Evolutionary conservation across 1,140 invertebrate genomes (phyloP), one percentile per base, ranked within the genome.

Genomic region (Potamilus streckersoni): DNA sequence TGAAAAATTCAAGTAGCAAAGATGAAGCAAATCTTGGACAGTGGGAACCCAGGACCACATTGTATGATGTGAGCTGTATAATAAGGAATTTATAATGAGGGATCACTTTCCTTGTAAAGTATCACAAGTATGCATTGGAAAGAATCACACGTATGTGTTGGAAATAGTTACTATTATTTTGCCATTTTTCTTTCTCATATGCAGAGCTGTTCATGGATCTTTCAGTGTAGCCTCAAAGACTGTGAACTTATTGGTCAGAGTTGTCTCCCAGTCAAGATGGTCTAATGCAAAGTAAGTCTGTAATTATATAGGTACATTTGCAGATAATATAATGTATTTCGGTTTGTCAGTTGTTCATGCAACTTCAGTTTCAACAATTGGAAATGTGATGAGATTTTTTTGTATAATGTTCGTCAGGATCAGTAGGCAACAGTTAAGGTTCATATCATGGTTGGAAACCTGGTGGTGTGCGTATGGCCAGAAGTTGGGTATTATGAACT

Each of bases 201-300:
- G 2, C 70, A 86, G 86, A 23, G 80, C 79, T 38, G 73, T 81
- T 27, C 78, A 82, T 60, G 86, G 86, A 59, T 87, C 87, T 1
- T 87, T 82, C 69, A 80, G 80, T 75, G 79, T 86, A 64, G 87
- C 86, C 38, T 81, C 66, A 58, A 84, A 80, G 65, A 88, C 87
- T 56, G 82, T 88, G 31, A 74, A 82, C 20, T 66, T 88, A 15
- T 59, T 88, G 65, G 74, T 81, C 11, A 79, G 83, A 67, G 81
- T 88, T 13, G 83, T 88, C 31, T 78, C 85, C 49, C 82, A 85
- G 65, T 81, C 77, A 69, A 87, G 86, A 85, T 87, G 86, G 85
- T 71, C 69, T 27, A 85, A 79, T 80, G 85, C 85, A 71, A 83
- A 80, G 87, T 88, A 80, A 85, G 76, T 79, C 58, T 16, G 16